phyloP scores from a whole-genome alignment of 1,140 invertebrate species.

The Calephelis nemesis region DNA sequence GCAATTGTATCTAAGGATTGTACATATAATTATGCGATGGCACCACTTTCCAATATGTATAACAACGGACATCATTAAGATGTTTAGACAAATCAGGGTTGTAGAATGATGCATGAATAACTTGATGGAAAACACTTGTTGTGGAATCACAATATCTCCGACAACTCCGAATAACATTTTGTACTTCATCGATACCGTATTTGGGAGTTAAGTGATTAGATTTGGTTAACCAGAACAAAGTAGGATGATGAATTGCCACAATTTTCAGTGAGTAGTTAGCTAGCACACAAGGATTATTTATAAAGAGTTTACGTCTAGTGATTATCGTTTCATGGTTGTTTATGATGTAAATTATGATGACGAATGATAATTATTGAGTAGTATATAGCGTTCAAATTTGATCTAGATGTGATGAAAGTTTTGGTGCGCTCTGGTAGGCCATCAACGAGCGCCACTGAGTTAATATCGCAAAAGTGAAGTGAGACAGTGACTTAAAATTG shows the following conservation, averaged over 20 bases:
- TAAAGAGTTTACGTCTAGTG: too few species aligned
- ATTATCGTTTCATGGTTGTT: too few species aligned
- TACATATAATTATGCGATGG: conserved; percentile 33
- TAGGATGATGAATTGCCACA: conserved; percentile 27
- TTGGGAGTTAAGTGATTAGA: conserved; percentile 30
- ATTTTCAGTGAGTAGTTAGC: conserved; percentile 14
- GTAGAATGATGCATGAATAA: conserved; percentile 14
- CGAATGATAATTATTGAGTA: too few species aligned
- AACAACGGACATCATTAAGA: conserved; percentile 29
- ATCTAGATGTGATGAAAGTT: too few species aligned
- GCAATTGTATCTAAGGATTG: conserved; percentile 30
- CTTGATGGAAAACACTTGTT: conserved; percentile 23
- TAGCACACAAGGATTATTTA: conserved; percentile 1
- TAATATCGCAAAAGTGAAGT: too few species aligned
- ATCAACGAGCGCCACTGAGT: too few species aligned
- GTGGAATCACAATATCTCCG: conserved; percentile 26
- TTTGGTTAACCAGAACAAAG: conserved; percentile 29
- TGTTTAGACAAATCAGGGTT: conserved; percentile 27
- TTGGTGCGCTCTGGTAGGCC: too few species aligned
- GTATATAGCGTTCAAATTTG: too few species aligned
- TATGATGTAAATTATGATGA: too few species aligned
- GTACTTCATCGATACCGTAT: conserved; percentile 34
- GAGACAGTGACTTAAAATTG: too few species aligned
- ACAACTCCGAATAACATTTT: conserved; percentile 30
- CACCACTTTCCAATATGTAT: conserved; percentile 22